These are phyloP conservation scores for Lacerta viridis DNA, from an alignment of 2,797 vertebrate species.

Conservation along the genomic window DNA sequence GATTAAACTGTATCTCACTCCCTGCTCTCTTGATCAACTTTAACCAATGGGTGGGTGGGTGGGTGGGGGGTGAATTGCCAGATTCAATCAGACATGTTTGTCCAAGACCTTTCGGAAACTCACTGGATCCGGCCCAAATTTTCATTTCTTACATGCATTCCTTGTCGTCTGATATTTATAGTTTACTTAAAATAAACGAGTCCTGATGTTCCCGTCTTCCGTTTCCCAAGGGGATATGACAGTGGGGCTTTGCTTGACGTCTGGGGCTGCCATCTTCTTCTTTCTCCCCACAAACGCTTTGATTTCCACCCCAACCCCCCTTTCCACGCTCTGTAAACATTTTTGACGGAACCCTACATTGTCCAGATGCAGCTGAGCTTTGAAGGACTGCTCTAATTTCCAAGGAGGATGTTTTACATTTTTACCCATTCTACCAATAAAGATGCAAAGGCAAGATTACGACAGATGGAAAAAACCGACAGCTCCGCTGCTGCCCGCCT, in stretches of 20 bases:
- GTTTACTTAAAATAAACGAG: conserved; percentile 76
- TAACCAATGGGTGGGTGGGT: conserved; percentile 10
- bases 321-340: conserved; percentile 55
- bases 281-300: conserved; percentile 53
- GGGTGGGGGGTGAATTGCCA: conserved; percentile 35
- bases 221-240: conserved; percentile 58
- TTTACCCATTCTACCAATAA: conserved; percentile 37
- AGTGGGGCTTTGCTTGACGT: conserved; percentile 45
- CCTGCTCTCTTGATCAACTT: conserved; percentile 53
- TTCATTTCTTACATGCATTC: conserved; percentile 67
- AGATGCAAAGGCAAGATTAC: not conserved
- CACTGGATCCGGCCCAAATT: conserved; percentile 69
- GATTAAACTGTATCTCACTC: conserved; percentile 13
- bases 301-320: conserved; percentile 23
- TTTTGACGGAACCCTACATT: conserved; percentile 57
- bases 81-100: conserved; percentile 69
- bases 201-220: conserved; percentile 74
- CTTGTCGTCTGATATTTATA: conserved; percentile 71
- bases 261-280: conserved; percentile 52
- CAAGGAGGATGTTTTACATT: conserved; percentile 38
- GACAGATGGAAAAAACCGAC: not conserved
- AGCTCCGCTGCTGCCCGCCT: not conserved
- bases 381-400: conserved; percentile 6
- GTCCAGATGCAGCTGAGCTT: conserved; percentile 55
- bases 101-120: conserved; percentile 63